Evolutionary conservation across 2,113 vertebrate genomes (phyloP), one percentile per base, ranked within the genome.

Genomic region (Holacanthus passer): DNA sequence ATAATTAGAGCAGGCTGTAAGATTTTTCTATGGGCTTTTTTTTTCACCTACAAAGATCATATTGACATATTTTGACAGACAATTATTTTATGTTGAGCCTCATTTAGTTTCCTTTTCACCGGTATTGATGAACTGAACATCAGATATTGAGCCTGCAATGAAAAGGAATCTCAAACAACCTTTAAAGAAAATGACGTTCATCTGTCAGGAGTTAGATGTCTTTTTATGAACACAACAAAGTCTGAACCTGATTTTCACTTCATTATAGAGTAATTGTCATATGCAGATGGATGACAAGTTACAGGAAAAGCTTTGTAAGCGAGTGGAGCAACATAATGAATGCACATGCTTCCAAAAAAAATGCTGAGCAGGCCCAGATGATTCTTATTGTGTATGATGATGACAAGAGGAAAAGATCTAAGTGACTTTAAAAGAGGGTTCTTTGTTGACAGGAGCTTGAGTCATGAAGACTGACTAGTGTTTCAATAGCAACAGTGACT

Each of bases 11-110:
- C 19, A 7, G 47, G 27, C 66, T 5, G 3, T 55, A 10, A 48
- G 5, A 1, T 45, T 45, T 53, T 48, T 67, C 58, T 37, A 10
- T 17, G 41, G 69, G 45, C 4, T 24, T 39, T 67, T 24, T 39
- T 67, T 64, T 43, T 43, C 22, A 47, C 37, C 22, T 0, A 10
- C 12, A 59, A 27, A 60, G 20, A 67, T 84, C 31, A 27, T n/a
- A 35, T 59, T 35, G 58, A 79, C 58, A 66, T 29, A n/a, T 82
- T 70, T 70, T 16, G 29, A 60, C 7, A 62, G 37, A 43, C 39
- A 41, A 59, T 77, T 8, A 20, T 5, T 81, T 70, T 48, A 58
- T 37, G 60, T 73, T 35, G 11, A 41, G 52, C 24, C 70, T 82
- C 32, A 67, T 71, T 71, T 50, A 12, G 47, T 53, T 60, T 52